These are phyloP conservation scores for Sardina pilchardus DNA, from an alignment of 2,113 vertebrate genomes.

Conservation along the genomic window DNA sequence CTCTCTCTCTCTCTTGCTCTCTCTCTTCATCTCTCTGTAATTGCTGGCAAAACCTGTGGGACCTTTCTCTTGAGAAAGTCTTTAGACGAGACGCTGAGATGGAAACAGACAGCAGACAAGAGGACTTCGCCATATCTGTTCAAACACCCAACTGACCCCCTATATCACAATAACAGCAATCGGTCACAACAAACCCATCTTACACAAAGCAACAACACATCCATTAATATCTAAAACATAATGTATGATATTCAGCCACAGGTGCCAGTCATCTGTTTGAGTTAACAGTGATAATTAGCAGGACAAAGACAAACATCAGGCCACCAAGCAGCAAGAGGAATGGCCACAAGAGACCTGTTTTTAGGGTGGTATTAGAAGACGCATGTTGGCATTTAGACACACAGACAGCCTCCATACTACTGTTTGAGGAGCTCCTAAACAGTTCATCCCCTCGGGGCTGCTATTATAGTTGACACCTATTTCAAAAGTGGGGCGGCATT, in stretches of 20 bases:
- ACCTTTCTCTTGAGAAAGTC: slow-evolving; percentile 4
- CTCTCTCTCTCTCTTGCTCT: too few relatives aligned
- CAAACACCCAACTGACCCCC: not conserved
- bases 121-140: not conserved
- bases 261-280: not conserved
- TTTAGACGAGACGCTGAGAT: slow-evolving; percentile 29
- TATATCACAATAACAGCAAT: not conserved
- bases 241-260: not conserved
- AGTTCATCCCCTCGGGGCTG: too few relatives aligned
- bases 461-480: too few relatives aligned
- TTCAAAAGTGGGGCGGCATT: too few relatives aligned
- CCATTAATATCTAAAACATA: not conserved
- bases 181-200: too few relatives aligned
- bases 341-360: too few relatives aligned
- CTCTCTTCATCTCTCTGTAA: slow-evolving; percentile 8
- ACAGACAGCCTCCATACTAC: not conserved
- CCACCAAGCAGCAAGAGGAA: not conserved
- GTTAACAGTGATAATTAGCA: not conserved
- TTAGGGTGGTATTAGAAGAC: too few relatives aligned
- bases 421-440: not conserved
- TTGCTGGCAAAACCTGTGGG: slow-evolving; percentile 17
- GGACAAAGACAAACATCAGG: not conserved
- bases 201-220: not conserved
- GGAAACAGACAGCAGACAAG: not conserved
- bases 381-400: not conserved